These are phyloP conservation scores for Meta bourneti DNA, from an alignment of 2,888 invertebrate genomes.

Conservation along the genomic window DNA sequence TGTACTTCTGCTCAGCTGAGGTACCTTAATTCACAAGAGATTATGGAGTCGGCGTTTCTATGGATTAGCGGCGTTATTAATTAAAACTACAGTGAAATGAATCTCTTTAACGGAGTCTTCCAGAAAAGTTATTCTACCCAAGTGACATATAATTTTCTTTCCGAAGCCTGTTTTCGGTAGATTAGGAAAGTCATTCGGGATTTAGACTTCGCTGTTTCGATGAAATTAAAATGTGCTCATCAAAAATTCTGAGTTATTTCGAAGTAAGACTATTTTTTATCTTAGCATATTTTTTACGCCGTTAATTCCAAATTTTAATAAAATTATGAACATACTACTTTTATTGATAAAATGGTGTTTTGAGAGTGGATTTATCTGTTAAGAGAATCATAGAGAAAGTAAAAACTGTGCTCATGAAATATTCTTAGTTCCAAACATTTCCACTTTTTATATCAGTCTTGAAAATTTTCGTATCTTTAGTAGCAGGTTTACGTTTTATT, in stretches of 20 bases:
- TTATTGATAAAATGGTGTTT: not conserved
- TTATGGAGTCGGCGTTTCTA: not conserved
- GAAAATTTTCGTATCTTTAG: too few species aligned
- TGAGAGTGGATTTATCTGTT: not conserved
- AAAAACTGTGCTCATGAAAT: too few species aligned
- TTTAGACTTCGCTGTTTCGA: not conserved
- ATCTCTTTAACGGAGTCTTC: conserved; percentile 25
- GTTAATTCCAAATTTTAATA: not conserved
- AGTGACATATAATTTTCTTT: conserved; percentile 55
- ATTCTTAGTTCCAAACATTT: too few species aligned
- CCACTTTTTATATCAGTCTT: too few species aligned
- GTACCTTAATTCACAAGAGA: conserved; percentile 11
- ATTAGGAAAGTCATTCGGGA: conserved; percentile 42
- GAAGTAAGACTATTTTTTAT: conserved; percentile 16
- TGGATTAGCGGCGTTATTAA: conserved; percentile 36
- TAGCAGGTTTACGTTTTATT: too few species aligned
- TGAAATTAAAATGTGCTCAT: conserved; percentile 31
- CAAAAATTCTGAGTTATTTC: not conserved
- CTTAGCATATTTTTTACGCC: not conserved
- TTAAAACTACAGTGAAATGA: conserved; percentile 32
- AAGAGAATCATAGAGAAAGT: not conserved
- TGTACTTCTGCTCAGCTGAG: conserved; percentile 10
- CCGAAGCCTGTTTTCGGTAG: conserved; percentile 30
- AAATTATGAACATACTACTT: not conserved
- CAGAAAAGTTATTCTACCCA: conserved; percentile 37